Conservation (phyloP, 2,113 vertebrate species). For the Oryzias melastigma region DNA sequence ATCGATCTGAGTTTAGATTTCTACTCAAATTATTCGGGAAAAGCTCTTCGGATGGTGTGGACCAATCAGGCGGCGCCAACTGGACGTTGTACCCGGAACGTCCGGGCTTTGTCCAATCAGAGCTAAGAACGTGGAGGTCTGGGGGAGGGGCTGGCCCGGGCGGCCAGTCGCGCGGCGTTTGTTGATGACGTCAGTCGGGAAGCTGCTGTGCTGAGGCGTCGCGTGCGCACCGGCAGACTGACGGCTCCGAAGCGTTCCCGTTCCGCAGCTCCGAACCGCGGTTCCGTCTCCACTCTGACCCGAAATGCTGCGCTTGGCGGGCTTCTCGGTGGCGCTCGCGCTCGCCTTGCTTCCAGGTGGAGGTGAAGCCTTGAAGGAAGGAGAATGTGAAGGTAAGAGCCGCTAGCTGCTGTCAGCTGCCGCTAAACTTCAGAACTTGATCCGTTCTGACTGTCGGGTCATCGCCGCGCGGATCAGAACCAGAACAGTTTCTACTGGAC, state of each 20-base stretch:
- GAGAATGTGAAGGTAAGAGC: slow-evolving; percentile 89
- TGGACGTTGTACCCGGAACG: slow-evolving; percentile 74
- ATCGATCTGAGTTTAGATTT: no score
- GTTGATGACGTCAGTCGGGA: slow-evolving; percentile 51
- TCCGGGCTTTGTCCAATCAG: slow-evolving; percentile 49
- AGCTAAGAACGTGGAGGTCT: slow-evolving; percentile 41
- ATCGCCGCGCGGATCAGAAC: no score
- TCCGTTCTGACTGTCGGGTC: no score
- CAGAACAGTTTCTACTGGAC: no score
- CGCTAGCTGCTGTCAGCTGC: slow-evolving; percentile 10
- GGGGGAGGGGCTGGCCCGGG: slow-evolving; percentile 7
- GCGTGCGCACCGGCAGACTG: slow-evolving; percentile 32
- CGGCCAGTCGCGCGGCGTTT: slow-evolving; percentile 68
- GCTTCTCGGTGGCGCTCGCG: slow-evolving; percentile 82
- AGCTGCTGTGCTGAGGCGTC: neutral
- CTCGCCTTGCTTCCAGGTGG: slow-evolving; percentile 76
- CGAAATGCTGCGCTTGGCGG: slow-evolving; percentile 80
- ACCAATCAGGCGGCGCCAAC: slow-evolving; percentile 89
- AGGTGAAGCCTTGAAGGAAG: slow-evolving; percentile 77
- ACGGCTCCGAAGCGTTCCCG: neutral
- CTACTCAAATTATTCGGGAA: no score
- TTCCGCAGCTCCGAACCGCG: neutral
- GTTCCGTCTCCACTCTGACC: neutral
- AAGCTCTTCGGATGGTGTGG: slow-evolving; percentile 11
- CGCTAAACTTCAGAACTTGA: neutral